These are phyloP conservation scores for Teinopalpus imperialis DNA, from an alignment of 2,888 invertebrate species.

Conservation along the genomic window DNA sequence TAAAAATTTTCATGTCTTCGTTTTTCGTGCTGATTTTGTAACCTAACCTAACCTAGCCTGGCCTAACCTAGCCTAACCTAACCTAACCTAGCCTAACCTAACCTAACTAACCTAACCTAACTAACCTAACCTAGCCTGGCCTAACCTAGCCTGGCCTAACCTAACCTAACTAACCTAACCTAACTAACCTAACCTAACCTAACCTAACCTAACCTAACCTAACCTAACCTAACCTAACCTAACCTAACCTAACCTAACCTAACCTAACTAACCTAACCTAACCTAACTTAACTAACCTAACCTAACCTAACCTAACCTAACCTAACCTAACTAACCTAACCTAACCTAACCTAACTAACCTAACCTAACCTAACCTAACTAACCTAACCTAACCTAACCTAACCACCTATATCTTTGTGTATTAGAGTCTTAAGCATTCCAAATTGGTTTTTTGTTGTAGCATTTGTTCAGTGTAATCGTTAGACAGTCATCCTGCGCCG, in stretches of 20 bases:
- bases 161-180: not conserved
- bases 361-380: slow-evolving; percentile 23
- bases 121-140: slow-evolving; percentile 14
- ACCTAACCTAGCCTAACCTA: slow-evolving; percentile 24
- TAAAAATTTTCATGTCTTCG: too few species aligned
- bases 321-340: slow-evolving; percentile 23
- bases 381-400: too few species aligned
- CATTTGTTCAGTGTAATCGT: too few species aligned
- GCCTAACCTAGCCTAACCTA: slow-evolving; percentile 25
- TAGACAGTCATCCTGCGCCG: too few species aligned
- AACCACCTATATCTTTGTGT: too few species aligned
- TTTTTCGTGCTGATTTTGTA: too few species aligned
- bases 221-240: not conserved
- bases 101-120: slow-evolving; percentile 17
- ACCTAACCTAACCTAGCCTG: too few species aligned
- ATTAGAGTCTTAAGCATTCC: too few species aligned
- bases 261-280: slow-evolving; percentile 21
- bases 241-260: not conserved
- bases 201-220: not conserved
- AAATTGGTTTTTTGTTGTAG: too few species aligned
- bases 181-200: not conserved
- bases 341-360: slow-evolving; percentile 21
- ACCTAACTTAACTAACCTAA: slow-evolving; percentile 22
- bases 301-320: slow-evolving; percentile 24
- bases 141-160: not conserved